Percentiles rank a stretch among this genome's conserved stretches.
Evolutionary conservation across 2,888 invertebrate genomes (phyloP).

Genomic region (Andricus quercusramuli): DNA sequence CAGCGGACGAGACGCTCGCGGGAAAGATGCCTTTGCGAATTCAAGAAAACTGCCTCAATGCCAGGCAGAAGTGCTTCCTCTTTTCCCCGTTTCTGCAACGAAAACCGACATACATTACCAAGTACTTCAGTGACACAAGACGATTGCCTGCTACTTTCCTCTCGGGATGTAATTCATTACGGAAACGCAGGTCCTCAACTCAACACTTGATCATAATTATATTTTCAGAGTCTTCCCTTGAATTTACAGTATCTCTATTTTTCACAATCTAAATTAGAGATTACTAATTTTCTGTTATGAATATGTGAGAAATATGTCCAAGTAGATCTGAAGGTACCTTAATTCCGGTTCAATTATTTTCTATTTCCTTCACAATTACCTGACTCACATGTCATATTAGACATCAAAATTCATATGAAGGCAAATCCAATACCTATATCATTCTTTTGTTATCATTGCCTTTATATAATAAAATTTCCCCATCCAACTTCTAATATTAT

Average conservation of each 20-base stretch:
- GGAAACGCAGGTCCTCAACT: not conserved
- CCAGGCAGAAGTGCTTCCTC: slow-evolving; percentile 60
- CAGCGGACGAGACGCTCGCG: slow-evolving; percentile 30
- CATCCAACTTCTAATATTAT: not conserved
- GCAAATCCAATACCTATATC: no score
- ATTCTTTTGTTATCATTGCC: not conserved
- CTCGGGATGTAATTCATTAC: slow-evolving; percentile 11
- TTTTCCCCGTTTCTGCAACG: slow-evolving; percentile 40
- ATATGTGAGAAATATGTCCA: no score
- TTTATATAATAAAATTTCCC: not conserved
- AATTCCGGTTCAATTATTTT: not conserved
- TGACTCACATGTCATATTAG: not conserved
- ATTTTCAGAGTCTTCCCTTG: not conserved
- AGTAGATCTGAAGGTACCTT: no score
- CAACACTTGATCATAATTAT: slow-evolving; percentile 17
- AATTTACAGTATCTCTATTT: not conserved
- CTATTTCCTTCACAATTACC: not conserved
- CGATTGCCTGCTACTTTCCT: slow-evolving; percentile 26
- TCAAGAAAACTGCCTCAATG: slow-evolving; percentile 67
- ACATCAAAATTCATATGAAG: not conserved
- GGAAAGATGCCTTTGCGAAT: slow-evolving; percentile 60
- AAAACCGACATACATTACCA: slow-evolving; percentile 6
- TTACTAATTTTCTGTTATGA: no score
- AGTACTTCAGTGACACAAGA: slow-evolving; percentile 5
- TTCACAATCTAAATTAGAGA: no score